Evolutionary conservation across 2,888 invertebrate genomes (phyloP).

Genomic region (Syrista parreyssii): DNA sequence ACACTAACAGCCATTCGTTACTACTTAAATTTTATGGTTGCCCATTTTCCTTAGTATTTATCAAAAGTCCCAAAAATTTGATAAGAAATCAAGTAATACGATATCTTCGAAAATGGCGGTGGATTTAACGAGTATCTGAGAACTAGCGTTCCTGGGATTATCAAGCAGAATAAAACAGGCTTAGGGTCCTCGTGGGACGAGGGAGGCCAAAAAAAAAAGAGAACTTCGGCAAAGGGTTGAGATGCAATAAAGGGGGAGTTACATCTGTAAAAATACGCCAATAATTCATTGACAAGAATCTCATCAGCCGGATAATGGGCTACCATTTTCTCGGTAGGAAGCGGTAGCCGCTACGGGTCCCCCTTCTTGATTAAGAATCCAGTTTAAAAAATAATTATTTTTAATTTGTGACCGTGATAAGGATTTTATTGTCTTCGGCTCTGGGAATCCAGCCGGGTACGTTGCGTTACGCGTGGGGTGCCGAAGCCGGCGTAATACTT

Average conservation of each 20-base stretch:
- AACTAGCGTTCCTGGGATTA: neutral
- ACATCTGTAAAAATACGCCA: constrained; percentile 59
- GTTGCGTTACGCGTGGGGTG: constrained; percentile 39
- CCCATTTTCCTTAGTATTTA: neutral
- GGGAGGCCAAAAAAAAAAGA: constrained; percentile 28
- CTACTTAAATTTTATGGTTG: neutral
- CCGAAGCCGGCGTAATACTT: constrained; percentile 46
- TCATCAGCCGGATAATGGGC: constrained; percentile 60
- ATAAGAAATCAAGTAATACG: neutral
- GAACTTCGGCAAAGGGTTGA: constrained; percentile 56
- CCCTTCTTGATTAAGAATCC: constrained; percentile 59
- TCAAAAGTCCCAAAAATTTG: neutral
- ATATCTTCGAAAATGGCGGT: neutral
- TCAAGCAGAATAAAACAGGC: neutral
- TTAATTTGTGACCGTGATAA: constrained; percentile 63
- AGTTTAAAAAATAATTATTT: constrained; percentile 65
- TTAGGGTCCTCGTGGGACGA: constrained; percentile 23
- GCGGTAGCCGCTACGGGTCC: constrained; percentile 31
- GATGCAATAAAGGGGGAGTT: constrained; percentile 52
- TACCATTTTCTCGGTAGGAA: constrained; percentile 51
- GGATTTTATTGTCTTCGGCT: constrained; percentile 50
- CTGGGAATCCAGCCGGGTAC: constrained; percentile 23
- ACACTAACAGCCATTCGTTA: neutral
- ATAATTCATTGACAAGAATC: constrained; percentile 67
- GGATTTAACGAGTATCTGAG: neutral